A percentile compares a stretch with the other conserved stretches of the same genome.
These are phyloP conservation scores for Harmothoe impar DNA, from an alignment of 2,888 invertebrate genomes.

Conservation along the genomic window DNA sequence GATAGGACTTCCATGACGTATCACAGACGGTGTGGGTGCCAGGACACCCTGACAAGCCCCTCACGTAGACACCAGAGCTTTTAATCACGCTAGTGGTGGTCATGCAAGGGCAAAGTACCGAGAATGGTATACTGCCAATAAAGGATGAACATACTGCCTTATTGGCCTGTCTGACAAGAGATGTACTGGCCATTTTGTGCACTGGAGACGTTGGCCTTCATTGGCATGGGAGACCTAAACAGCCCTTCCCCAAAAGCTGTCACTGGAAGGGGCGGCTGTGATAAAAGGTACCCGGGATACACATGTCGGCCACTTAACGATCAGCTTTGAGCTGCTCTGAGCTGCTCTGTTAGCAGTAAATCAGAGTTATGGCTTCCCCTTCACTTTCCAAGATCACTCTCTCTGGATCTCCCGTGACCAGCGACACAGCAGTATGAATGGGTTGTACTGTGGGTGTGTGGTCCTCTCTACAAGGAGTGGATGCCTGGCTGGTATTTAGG, in stretches of 20 bases:
- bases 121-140: constrained; percentile 20
- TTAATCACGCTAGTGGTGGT: not conserved
- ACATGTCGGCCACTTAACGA: not conserved
- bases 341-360: not conserved
- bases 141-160: not conserved
- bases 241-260: no score
- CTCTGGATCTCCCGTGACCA: constrained; percentile 9
- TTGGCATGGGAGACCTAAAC: no score
- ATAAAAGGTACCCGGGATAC: not conserved
- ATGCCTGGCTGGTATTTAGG: no score
- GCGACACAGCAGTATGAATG: not conserved
- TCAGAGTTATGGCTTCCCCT: not conserved
- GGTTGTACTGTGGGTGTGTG: not conserved
- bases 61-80: no score
- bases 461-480: no score
- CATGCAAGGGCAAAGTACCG: not conserved
- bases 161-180: not conserved
- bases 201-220: not conserved
- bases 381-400: not conserved
- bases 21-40: no score
- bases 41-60: no score
- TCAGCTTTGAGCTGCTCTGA: not conserved
- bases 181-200: not conserved
- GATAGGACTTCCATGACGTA: no score
- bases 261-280: no score